These are phyloP conservation scores for Siniperca obscura DNA, from an alignment of 2,797 vertebrate genomes.

Conservation along the genomic window DNA sequence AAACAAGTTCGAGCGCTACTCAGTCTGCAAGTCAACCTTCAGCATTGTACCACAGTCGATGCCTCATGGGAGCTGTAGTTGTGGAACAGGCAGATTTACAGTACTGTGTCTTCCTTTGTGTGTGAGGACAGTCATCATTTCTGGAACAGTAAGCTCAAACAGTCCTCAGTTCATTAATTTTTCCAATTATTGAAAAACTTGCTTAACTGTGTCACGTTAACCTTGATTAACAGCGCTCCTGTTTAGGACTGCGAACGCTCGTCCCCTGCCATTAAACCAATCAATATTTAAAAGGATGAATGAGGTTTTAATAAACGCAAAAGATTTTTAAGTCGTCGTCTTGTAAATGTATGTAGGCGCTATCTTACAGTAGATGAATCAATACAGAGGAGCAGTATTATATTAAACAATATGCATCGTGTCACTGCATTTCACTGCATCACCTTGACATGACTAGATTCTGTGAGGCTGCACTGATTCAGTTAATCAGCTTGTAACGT, in stretches of 20 bases:
- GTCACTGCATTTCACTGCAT: neutral
- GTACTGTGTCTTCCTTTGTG: neutral
- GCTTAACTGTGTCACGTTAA: constrained; percentile 23
- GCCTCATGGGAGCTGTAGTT: constrained; percentile 19
- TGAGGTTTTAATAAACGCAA: constrained; percentile 48
- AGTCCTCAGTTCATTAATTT: constrained; percentile 33
- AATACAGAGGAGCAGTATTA: neutral
- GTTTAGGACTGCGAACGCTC: neutral
- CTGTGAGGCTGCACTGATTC: neutral
- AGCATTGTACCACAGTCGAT: too few relatives aligned
- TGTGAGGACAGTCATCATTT: constrained; percentile 4
- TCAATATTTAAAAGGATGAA: constrained; percentile 36
- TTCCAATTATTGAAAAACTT: constrained; percentile 38
- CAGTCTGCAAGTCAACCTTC: too few relatives aligned
- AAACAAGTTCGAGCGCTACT: too few relatives aligned
- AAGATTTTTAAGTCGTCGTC: neutral
- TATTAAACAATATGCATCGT: neutral
- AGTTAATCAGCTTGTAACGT: neutral
- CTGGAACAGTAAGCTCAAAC: neutral
- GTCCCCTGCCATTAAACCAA: neutral
- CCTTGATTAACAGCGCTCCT: constrained; percentile 24
- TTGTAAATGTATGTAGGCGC: neutral
- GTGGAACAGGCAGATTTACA: neutral
- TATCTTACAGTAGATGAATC: neutral
- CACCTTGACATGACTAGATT: constrained; percentile 23